Evolutionary conservation across 2,888 invertebrate species (phyloP).

Genomic region (Neria commutata): DNA sequence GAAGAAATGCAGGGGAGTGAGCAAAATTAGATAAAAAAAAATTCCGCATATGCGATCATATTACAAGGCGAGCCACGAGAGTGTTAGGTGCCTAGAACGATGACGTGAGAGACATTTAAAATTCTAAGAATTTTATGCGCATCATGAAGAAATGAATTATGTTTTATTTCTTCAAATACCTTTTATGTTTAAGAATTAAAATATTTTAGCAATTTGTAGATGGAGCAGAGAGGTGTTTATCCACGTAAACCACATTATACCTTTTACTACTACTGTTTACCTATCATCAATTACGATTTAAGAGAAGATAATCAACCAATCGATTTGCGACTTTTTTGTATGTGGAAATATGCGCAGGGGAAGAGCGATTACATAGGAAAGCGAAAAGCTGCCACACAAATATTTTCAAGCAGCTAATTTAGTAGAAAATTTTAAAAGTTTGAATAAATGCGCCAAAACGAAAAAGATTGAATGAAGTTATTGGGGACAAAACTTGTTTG

Average conservation of each 20-base stretch:
- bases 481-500: neutral
- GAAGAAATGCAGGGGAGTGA: slow-evolving; percentile 6
- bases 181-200: slow-evolving; percentile 17
- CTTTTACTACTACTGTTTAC: neutral
- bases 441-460: neutral
- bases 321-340: neutral
- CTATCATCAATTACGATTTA: neutral
- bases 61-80: neutral
- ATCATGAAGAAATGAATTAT: neutral
- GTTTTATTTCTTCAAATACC: neutral
- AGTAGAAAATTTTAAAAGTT: neutral
- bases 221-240: neutral
- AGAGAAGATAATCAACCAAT: neutral
- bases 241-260: neutral
- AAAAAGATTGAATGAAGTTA: neutral
- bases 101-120: slow-evolving; percentile 21
- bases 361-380: too few species aligned
- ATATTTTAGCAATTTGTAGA: slow-evolving; percentile 23
- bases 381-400: too few species aligned
- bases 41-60: slow-evolving; percentile 1
- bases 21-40: neutral
- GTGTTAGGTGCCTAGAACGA: neutral
- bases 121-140: slow-evolving; percentile 29
- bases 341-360: neutral
- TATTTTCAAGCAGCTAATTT: too few species aligned